Percentiles rank a stretch among this genome's conserved stretches.
Conservation (phyloP, 2,888 invertebrate genomes). For the Netelia virgata region DNA sequence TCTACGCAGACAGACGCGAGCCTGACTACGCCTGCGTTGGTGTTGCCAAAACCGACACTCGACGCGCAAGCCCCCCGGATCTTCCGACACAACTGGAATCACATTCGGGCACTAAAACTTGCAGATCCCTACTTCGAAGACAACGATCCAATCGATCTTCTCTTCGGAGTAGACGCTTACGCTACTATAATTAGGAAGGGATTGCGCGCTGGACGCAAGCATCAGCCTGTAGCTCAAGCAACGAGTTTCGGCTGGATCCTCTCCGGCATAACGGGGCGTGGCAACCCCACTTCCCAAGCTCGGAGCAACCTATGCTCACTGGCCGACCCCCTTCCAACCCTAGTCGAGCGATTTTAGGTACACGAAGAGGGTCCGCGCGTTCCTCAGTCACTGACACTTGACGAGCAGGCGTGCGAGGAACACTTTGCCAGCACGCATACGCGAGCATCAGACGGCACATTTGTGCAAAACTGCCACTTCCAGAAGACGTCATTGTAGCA, state of each 20-base stretch:
- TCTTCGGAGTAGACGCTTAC: too few relatives aligned
- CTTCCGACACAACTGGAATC: background rate
- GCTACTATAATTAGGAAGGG: background rate
- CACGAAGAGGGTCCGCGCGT: too few relatives aligned
- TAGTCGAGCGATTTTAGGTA: too few relatives aligned
- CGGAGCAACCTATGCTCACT: too few relatives aligned
- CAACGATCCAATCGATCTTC: too few relatives aligned
- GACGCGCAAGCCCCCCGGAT: background rate
- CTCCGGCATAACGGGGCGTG: background rate
- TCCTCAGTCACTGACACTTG: too few relatives aligned
- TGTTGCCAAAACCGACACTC: background rate
- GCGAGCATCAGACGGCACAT: slow-evolving; percentile 31
- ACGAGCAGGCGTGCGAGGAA: slow-evolving; percentile 45
- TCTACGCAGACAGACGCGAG: too few relatives aligned
- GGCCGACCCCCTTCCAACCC: too few relatives aligned
- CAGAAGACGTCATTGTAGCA: too few relatives aligned
- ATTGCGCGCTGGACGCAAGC: background rate
- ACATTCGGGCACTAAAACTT: background rate
- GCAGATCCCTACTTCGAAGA: background rate
- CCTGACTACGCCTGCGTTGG: too few relatives aligned
- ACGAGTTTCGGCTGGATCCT: background rate
- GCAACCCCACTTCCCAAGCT: background rate
- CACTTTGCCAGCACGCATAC: slow-evolving; percentile 30
- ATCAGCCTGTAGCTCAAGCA: background rate
- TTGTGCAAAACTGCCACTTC: too few relatives aligned